A percentile compares a stretch with the other conserved stretches of the same genome.
phyloP scores from a whole-genome alignment of 1,140 invertebrate species.

The Ips typographus region DNA sequence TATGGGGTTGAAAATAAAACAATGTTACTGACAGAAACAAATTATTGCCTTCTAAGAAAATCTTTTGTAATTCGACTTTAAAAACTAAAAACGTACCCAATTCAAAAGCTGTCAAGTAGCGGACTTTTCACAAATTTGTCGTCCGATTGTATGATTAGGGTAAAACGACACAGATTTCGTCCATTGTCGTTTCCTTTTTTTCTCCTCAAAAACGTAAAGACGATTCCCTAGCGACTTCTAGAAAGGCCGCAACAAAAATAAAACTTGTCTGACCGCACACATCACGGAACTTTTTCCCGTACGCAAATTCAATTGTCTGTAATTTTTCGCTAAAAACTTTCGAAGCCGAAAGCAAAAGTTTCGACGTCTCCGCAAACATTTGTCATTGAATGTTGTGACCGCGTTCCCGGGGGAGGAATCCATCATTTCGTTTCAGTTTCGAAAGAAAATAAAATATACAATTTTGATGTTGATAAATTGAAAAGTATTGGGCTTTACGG shows the following conservation, averaged over 20 bases:
- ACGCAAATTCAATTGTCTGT: slow-evolving; percentile 36
- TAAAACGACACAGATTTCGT: too few relatives aligned
- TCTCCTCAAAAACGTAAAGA: neutral
- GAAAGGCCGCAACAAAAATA: slow-evolving; percentile 21
- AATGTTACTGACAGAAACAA: too few relatives aligned
- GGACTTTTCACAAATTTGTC: too few relatives aligned
- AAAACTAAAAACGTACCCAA: too few relatives aligned
- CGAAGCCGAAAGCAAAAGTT: slow-evolving; percentile 23
- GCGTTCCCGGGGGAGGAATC: slow-evolving; percentile 28
- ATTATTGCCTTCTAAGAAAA: too few relatives aligned
- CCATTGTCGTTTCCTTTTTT: too few relatives aligned
- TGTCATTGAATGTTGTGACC: slow-evolving; percentile 37
- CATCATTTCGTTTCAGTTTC: slow-evolving; percentile 31
- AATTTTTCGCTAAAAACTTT: slow-evolving; percentile 33
- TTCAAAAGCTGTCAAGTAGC: too few relatives aligned
- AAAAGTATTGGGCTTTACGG: slow-evolving; percentile 24
- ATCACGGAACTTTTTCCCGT: slow-evolving; percentile 21
- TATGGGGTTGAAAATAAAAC: too few relatives aligned
- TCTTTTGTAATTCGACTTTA: too few relatives aligned
- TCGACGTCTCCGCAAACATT: slow-evolving; percentile 36
- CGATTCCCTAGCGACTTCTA: slow-evolving; percentile 7
- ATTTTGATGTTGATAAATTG: slow-evolving; percentile 33
- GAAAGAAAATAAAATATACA: slow-evolving; percentile 33
- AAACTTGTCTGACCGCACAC: slow-evolving; percentile 29
- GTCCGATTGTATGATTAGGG: too few relatives aligned